Conservation (phyloP, 2,888 invertebrate species). For the Stratiomys singularior region DNA sequence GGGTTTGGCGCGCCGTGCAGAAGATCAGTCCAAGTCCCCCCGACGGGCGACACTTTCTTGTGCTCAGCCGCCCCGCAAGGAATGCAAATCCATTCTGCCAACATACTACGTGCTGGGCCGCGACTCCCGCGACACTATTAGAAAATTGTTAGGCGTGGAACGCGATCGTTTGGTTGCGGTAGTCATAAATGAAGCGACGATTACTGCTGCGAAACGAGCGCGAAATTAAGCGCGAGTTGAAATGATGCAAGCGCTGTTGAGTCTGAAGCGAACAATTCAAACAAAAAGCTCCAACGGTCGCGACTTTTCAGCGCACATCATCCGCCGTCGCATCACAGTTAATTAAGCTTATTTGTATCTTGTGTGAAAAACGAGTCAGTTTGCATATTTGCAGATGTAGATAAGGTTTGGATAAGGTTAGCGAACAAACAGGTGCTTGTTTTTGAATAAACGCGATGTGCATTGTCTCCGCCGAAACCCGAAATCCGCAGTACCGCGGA, state of each 20-base stretch:
- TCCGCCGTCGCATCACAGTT: background rate
- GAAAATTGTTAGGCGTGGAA: constrained; percentile 4
- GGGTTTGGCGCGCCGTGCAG: background rate
- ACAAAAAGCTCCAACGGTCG: background rate
- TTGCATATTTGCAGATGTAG: background rate
- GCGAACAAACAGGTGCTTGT: constrained; percentile 7
- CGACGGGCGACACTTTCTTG: background rate
- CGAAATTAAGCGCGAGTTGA: too few species aligned
- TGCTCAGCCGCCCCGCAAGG: background rate
- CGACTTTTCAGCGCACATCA: background rate
- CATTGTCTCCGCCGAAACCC: background rate
- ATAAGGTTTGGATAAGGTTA: background rate
- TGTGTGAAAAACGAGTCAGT: background rate
- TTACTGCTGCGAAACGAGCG: too few species aligned
- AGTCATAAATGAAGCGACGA: background rate
- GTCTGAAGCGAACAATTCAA: background rate
- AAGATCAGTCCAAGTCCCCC: background rate
- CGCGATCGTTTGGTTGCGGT: background rate
- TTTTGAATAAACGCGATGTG: background rate
- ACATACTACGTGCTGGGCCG: background rate
- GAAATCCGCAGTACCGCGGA: background rate
- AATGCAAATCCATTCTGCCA: background rate
- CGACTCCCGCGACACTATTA: background rate
- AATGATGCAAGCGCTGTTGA: too few species aligned
- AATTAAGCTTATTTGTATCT: background rate